phyloP scores from a whole-genome alignment of 2,888 invertebrate genomes.

The Apamea monoglypha region DNA sequence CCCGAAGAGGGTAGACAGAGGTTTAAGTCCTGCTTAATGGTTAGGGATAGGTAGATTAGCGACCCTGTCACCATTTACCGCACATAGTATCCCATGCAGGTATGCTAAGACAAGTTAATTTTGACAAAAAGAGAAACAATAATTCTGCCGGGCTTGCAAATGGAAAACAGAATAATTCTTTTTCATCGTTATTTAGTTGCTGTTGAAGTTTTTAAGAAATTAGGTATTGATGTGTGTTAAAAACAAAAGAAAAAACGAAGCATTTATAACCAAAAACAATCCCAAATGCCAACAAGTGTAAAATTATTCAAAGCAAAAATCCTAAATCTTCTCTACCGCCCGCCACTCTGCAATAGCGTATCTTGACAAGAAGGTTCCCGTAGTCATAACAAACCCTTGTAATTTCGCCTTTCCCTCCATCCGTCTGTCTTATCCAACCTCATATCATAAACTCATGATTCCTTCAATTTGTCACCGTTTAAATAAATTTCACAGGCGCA shows the following conservation, averaged over 20 bases:
- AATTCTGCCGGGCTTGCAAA: not conserved
- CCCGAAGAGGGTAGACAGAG: slow-evolving; percentile 32
- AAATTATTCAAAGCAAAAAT: slow-evolving; percentile 27
- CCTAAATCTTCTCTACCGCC: slow-evolving; percentile 22
- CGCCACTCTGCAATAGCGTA: slow-evolving; percentile 20
- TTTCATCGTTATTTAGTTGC: not conserved
- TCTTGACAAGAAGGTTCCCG: slow-evolving; percentile 43
- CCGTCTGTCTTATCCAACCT: slow-evolving; percentile 61
- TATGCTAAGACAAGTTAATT: not conserved
- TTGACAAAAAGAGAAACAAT: not conserved
- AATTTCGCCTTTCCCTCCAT: slow-evolving; percentile 54
- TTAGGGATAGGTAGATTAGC: slow-evolving; percentile 26
- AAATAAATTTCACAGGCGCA: slow-evolving; percentile 60
- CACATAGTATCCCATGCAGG: not conserved
- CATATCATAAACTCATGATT: slow-evolving; percentile 65
- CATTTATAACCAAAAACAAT: not conserved
- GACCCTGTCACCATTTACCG: slow-evolving; percentile 10
- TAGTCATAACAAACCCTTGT: slow-evolving; percentile 53
- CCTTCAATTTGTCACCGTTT: slow-evolving; percentile 67
- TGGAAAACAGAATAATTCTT: not conserved
- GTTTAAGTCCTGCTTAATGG: slow-evolving; percentile 17
- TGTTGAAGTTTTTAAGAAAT: too few species aligned
- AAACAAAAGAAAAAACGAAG: slow-evolving; percentile 8
- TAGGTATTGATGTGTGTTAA: not conserved
- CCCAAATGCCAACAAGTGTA: not conserved